These are phyloP conservation scores for Oxyteleia sp. DNA, from an alignment of 2,888 invertebrate species.

Conservation along the genomic window DNA sequence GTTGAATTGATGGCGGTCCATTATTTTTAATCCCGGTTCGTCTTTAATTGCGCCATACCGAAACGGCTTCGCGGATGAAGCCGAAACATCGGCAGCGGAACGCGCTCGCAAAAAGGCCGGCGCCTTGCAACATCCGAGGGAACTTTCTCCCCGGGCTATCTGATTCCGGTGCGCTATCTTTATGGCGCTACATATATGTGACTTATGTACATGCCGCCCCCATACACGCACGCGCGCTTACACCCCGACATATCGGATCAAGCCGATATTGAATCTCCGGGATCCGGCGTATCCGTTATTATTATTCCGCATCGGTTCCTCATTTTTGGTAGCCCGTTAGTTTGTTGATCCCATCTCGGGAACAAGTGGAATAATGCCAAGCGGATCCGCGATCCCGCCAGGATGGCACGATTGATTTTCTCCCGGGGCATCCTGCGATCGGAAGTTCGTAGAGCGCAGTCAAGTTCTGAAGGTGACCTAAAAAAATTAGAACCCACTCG, in stretches of 20 bases:
- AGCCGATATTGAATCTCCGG: conserved; percentile 83
- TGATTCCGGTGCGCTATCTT: conserved; percentile 81
- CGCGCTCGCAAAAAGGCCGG: conserved; percentile 50
- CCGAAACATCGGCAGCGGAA: conserved; percentile 18
- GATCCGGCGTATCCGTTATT: conserved; percentile 60
- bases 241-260: conserved; percentile 79
- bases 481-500: conserved; percentile 32
- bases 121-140: conserved; percentile 65
- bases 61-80: conserved; percentile 34
- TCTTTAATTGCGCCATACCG: conserved; percentile 49
- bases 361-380: conserved; percentile 66
- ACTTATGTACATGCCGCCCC: conserved; percentile 71
- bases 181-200: conserved; percentile 79
- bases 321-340: conserved; percentile 70
- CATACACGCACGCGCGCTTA: conserved; percentile 76
- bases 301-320: conserved; percentile 73
- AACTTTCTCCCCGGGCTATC: conserved; percentile 74
- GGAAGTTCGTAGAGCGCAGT: background rate
- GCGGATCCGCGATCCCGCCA: conserved; percentile 21
- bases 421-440: background rate
- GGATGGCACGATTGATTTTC: conserved; percentile 32
- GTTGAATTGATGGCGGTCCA: conserved; percentile 55
- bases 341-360: conserved; percentile 67
- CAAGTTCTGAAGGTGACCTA: conserved; percentile 1
- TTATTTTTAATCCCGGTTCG: conserved; percentile 58